phyloP scores from a whole-genome alignment of 2,797 vertebrate genomes.

The Hippopotamyrus pictus region DNA sequence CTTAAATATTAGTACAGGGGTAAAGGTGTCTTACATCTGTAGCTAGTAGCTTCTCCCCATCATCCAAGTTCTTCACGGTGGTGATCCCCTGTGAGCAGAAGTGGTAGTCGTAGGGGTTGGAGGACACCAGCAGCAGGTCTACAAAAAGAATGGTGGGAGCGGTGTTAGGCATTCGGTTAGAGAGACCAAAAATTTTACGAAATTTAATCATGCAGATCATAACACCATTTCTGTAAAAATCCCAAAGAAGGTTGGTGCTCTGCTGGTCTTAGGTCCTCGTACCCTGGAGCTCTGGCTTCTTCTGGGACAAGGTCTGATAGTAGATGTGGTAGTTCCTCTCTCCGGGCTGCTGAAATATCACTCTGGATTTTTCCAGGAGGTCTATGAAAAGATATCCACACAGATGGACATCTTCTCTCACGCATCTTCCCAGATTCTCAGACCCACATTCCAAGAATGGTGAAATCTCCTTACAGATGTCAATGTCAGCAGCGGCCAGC shows the following conservation, averaged over 20 bases:
- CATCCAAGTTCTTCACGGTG: slow-evolving; percentile 82
- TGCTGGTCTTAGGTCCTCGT: neutral
- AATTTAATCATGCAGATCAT: neutral
- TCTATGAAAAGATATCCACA: slow-evolving; percentile 54
- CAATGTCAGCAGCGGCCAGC: slow-evolving; percentile 82
- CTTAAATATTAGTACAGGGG: neutral
- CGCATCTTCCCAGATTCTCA: neutral
- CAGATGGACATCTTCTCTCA: neutral
- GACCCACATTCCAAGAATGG: neutral
- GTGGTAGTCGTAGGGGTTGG: slow-evolving; percentile 92
- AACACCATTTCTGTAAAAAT: neutral
- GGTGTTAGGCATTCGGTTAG: neutral
- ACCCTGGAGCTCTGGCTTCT: slow-evolving; percentile 88
- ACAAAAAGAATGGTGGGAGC: slow-evolving; percentile 15
- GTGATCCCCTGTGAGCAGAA: slow-evolving; percentile 91
- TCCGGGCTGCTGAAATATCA: slow-evolving; percentile 91
- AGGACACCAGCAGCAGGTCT: slow-evolving; percentile 90
- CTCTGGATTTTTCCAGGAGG: slow-evolving; percentile 93
- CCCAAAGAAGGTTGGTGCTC: neutral
- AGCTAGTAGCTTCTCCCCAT: slow-evolving; percentile 77
- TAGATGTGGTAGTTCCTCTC: slow-evolving; percentile 90
- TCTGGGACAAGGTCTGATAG: slow-evolving; percentile 92
- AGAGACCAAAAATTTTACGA: neutral
- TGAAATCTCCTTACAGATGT: slow-evolving; percentile 75
- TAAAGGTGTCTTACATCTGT: slow-evolving; percentile 70